Base-by-base conservation (phyloP, 2,113 vertebrate species). In the Corythaeola cristata region DNA sequence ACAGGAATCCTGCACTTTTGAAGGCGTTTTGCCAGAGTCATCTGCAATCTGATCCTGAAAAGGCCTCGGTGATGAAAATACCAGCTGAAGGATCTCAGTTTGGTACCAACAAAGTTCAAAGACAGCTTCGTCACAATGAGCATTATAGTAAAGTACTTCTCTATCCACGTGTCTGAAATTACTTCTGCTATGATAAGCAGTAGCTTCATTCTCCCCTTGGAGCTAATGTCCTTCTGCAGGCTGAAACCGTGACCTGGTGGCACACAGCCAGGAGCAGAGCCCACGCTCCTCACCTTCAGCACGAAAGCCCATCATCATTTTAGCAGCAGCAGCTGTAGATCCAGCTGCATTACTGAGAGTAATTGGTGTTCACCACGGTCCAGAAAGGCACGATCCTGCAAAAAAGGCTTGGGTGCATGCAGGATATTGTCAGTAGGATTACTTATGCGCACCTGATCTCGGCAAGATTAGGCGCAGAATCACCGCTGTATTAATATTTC, bases 401-500 rank as follows among this genome's bases (percentile, higher is more conserved):
- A 37, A 64, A 87, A 39, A 85, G 30, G 45, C 44, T 49, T 23
- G 49, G 24, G 49, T 45, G 41, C 24, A 11, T 8, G 49, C 47
- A 71, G 28, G 33, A 59, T 28, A 18, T 8, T 37, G 60, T 44
- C 63, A 72, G 33, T 3, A 49, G 88, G 22, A 87, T 81, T 55
- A 64, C 39, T n/a, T 14, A 44, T 30, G 41, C 2, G 0, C 75
- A 75, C 64, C 76, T 5, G 5, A 85, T 78, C 64, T 74, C 15
- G 0, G 80, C 64, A 81, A 27, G 8, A 85, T 92, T 41, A 95
- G 76, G 90, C 81, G 35, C 44, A 58, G 73, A 96, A 95, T 66
- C 89, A 50, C 73, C 50, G 89, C 85, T 50, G 28, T 44, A 67
- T 84, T 90, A 93, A 75, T 96, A 96, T 92, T 92, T 78, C 86